Conservation (phyloP, 2,113 vertebrate genomes). For the Cephalopholis sonnerati region DNA sequence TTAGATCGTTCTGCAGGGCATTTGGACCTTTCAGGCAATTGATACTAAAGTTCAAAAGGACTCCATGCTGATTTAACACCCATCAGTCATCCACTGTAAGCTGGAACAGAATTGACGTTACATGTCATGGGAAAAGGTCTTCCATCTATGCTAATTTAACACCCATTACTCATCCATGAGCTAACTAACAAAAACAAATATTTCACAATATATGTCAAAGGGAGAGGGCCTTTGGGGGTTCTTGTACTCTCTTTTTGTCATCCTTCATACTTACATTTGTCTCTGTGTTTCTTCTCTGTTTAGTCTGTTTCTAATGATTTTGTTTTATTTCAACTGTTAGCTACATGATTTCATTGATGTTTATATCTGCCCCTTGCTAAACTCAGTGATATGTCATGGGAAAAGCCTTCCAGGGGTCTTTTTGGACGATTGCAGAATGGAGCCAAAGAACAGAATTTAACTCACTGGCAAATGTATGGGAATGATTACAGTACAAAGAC, state of each 20-base stretch:
- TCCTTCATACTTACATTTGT: background rate
- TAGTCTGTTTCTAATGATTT: constrained; percentile 18
- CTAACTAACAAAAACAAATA: constrained; percentile 11
- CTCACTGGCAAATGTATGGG: constrained; percentile 24
- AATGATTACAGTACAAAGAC: constrained; percentile 54
- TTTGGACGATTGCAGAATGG: constrained; percentile 20
- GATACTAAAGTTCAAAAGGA: constrained; percentile 36
- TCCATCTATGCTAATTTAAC: constrained; percentile 15
- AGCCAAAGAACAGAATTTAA: constrained; percentile 20
- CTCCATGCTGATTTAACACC: constrained; percentile 40
- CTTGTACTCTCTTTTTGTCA: background rate
- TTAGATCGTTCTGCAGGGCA: constrained; percentile 33
- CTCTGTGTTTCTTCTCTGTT: background rate
- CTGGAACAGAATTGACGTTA: constrained; percentile 40
- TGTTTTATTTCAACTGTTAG: constrained; percentile 5
- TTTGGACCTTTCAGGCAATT: constrained; percentile 47
- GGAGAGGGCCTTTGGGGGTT: constrained; percentile 1
- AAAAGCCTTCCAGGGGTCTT: constrained; percentile 40
- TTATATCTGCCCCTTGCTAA: constrained; percentile 4
- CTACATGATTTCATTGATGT: constrained; percentile 17
- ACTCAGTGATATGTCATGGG: constrained; percentile 3
- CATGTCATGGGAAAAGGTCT: constrained; percentile 68
- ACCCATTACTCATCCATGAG: constrained; percentile 32
- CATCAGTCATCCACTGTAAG: constrained; percentile 64
- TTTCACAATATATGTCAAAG: constrained; percentile 6